Conservation (phyloP, 2,797 vertebrate genomes). For the Lophotriccus pileatus region DNA sequence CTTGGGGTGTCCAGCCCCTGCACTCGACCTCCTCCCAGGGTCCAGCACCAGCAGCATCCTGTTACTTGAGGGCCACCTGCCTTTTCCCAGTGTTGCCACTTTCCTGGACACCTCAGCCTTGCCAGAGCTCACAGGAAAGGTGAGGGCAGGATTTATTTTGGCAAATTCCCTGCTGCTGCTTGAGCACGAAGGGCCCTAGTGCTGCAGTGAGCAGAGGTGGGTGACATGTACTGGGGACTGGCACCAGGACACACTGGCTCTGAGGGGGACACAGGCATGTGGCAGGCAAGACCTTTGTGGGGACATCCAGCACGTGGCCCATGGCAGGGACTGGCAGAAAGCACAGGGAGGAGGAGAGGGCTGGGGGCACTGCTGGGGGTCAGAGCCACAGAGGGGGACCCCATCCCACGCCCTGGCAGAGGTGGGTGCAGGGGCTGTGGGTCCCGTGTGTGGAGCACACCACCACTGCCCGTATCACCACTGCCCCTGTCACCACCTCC, state of each 20-base stretch:
- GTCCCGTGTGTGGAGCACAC: background rate
- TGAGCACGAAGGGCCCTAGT: accelerated
- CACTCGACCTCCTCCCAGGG: accelerated
- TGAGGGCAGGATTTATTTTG: background rate
- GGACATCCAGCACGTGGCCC: background rate
- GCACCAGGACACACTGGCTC: accelerated
- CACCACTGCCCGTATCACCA: too few species aligned
- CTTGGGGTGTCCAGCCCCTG: too few species aligned
- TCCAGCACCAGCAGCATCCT: background rate
- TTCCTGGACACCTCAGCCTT: background rate
- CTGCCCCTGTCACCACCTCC: background rate
- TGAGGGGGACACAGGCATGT: accelerated
- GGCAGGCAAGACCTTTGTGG: background rate
- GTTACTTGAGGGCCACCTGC: background rate
- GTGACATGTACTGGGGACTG: accelerated
- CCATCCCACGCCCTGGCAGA: background rate
- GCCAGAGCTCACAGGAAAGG: background rate
- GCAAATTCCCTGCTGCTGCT: background rate
- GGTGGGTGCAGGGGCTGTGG: background rate
- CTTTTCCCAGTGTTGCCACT: background rate
- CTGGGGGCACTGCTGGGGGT: accelerated
- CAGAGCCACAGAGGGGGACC: background rate
- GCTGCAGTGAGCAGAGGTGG: background rate
- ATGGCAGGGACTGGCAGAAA: background rate
- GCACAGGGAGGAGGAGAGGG: background rate